phyloP scores from a whole-genome alignment of 2,113 vertebrate species.

The Parotia lawesii region DNA sequence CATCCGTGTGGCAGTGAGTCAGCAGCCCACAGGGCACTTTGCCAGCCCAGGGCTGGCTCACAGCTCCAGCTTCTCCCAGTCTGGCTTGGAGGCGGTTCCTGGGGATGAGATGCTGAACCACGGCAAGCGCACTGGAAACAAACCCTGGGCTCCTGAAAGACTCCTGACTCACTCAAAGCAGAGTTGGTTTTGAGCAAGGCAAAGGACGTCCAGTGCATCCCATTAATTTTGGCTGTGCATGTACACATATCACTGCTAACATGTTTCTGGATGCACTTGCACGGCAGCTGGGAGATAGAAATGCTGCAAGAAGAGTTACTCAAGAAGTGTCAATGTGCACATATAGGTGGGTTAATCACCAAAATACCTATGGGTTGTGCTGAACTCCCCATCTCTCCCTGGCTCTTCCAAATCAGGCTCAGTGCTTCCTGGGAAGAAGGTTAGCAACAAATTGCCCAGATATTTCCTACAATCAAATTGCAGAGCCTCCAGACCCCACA shows the following conservation, averaged over 20 bases:
- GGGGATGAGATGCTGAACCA: not conserved
- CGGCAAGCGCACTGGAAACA: fast-evolving
- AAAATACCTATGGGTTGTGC: not conserved
- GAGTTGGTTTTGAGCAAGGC: fast-evolving
- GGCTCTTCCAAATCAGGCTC: not conserved
- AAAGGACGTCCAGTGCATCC: not conserved
- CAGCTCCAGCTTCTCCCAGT: not conserved
- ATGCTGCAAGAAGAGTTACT: not conserved
- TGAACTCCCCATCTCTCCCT: not conserved
- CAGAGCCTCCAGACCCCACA: not conserved
- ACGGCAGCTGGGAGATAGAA: not conserved
- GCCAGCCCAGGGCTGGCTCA: fast-evolving
- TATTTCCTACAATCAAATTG: not conserved
- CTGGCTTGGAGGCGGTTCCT: not conserved
- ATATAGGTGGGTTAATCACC: not conserved
- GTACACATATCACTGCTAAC: fast-evolving
- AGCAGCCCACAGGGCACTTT: not conserved
- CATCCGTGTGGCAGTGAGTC: not conserved
- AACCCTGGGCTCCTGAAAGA: not conserved
- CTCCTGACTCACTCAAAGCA: not conserved
- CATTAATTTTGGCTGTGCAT: not conserved
- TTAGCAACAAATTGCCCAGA: not conserved
- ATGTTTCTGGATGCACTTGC: not conserved
- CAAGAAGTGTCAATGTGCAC: not conserved
- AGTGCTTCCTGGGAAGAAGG: not conserved